Base-by-base conservation (phyloP, 2,113 vertebrate genomes). In the Holacanthus passer region DNA sequence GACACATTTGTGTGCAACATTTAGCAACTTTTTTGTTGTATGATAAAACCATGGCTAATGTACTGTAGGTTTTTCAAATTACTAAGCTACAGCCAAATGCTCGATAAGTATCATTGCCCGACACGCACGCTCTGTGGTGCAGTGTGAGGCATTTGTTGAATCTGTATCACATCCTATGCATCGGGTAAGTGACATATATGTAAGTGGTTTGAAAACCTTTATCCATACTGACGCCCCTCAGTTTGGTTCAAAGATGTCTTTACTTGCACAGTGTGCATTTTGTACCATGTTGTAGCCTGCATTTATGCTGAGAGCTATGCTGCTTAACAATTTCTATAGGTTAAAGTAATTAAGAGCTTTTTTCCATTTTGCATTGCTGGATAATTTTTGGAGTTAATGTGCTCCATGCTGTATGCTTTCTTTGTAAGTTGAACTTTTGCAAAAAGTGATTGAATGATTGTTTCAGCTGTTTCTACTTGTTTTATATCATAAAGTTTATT, bases 221-320 rank as follows among this genome's bases (percentile, higher is more conserved):
- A 56, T 85, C 74, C 43, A 70, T 79, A 56, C 69, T 88, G 79
- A 89, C 73, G 68, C 32, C 48, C 81, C 67, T 94, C 85, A 86
- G 90, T 85, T 81, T 93, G 85, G 75, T 86, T 79, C 43, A 56
- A 84, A 87, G 79, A 88, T 83, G 79, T 91, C 79, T 88, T 88
- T 82, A 91, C 88, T 85, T 91, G 85, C 87, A 91, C 89, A 87
- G 77, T 88, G 86, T 91, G 87, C 90, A 91, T 91, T 90, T 87
- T 91, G 79, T 87, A 89, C 86, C 73, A 78, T 87, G 82, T 72
- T 86, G 75, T 87, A 89, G 77, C 84, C 81, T 69, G 81, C 62
- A 53, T 79, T 84, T 87, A 77, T 89, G 79, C 91, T 81, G 43
- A 85, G 32, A 90, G 41, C 73, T 79, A 77, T 92, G 91, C 90